Base-by-base conservation (phyloP, 1,140 invertebrate species). In the Wiebesia pumilae region DNA sequence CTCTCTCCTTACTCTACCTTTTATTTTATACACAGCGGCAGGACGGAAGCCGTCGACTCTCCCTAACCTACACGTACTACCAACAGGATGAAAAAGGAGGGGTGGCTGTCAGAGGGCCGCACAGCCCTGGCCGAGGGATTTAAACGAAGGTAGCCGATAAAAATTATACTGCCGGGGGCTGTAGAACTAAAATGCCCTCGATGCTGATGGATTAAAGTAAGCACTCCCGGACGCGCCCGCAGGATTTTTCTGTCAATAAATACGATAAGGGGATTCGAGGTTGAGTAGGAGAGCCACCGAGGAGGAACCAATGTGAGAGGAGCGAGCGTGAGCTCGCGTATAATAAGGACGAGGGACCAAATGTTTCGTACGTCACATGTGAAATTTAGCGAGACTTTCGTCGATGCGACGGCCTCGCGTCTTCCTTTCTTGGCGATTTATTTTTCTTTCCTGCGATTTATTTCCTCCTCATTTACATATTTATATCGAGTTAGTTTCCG, bases 191-290 rank as follows among this genome's bases (percentile, higher is more conserved):
- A 19, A 54, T 79, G 65, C n/a, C 24, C 58, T 30, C 21, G 27
- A 40, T 62, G 40, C 69, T 67, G 65, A 73, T 73, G 86, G 83
- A 87, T 84, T 84, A 81, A 71, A 87, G 83, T 67, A 79, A 79
- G 75, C 54, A 84, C 83, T 84, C 54, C 21, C n/a, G 38, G 58
- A 35, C n/a, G 47, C 47, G 75, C 62, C 51, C 84, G 30, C 40
- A 69, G 40, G 85, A 82, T 65, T 77, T 82, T 81, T 73, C 51
- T 47, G 35, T 58, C 84, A 40, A 85, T 81, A 81, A 71, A 81
- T 21, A 35, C 43, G 67, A 58, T 80, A 85, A 62, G 58, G 67
- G 78, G 67, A 54, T 62, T 27, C 27, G 3, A 21, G 14, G 24
- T 43, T 27, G 40, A 4, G 21, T 51, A 30, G 40, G 24, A 47